These are phyloP conservation scores for Prostheceraeus crozeri DNA, from an alignment of 2,888 invertebrate species.

Conservation along the genomic window DNA sequence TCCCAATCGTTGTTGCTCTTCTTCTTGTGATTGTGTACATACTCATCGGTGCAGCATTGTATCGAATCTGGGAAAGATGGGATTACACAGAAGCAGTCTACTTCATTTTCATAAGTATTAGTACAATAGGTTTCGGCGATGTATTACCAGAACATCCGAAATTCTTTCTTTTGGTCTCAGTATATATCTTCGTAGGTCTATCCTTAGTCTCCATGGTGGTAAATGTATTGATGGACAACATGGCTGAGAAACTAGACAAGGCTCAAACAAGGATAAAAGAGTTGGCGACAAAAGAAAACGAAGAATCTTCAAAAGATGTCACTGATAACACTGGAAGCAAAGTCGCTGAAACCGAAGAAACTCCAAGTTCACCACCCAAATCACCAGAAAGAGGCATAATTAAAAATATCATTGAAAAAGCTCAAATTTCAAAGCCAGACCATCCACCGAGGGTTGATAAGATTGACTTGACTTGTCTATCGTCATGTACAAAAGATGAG, in stretches of 20 bases:
- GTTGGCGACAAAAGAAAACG: no score
- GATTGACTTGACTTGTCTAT: no score
- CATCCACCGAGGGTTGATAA: no score
- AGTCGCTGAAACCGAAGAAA: no score
- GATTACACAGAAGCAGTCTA: constrained; percentile 86
- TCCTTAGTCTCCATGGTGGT: constrained; percentile 94
- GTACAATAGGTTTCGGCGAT: constrained; percentile 93
- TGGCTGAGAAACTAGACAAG: constrained; percentile 41
- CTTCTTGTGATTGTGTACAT: constrained; percentile 75
- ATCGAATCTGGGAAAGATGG: constrained; percentile 65
- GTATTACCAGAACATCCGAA: constrained; percentile 76
- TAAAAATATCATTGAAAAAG: no score
- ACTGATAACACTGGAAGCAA: no score
- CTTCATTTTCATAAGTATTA: constrained; percentile 91
- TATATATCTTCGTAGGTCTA: constrained; percentile 84
- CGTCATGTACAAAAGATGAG: no score
- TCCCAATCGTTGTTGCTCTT: constrained; percentile 43
- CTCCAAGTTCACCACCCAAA: no score
- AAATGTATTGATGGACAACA: constrained; percentile 67
- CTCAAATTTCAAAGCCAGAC: no score
- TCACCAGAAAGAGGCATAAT: no score
- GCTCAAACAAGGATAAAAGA: no score
- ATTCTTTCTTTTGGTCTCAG: constrained; percentile 80
- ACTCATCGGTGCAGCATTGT: constrained; percentile 73
- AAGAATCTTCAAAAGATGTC: no score